Evolutionary conservation across 2,113 vertebrate species (phyloP), one percentile per base, ranked within the genome.

Genomic region (Caranx ignobilis): DNA sequence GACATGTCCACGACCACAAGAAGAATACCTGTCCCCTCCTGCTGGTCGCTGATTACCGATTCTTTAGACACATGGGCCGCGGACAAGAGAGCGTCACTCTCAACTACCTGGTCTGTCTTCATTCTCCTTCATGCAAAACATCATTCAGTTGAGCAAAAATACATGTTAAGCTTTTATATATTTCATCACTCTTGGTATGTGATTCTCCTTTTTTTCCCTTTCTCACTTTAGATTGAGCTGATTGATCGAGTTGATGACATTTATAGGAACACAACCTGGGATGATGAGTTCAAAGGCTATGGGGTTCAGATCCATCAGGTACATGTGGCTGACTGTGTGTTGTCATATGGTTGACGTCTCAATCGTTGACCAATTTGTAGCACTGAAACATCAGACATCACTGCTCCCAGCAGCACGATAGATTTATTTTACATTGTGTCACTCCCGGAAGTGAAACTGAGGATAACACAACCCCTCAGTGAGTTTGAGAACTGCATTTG

Each of bases 241-340:
- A 99, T 99, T 83, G 98, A 99, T 94, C 94, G 98, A 89, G 98
- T 99, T 34, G 98, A 99, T 83, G 98, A 99, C 92, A 99, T 99
- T 86, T 99, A 98, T 84, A 93, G 97, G 74, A 99, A 98, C 86
- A 99, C 98, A 2, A 96, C 97, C 0, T 99, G 98, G 98, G 95
- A 97, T 11, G 95, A 97, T 2, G 95, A 96, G 34, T 98, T 96
- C 88, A 96, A 94, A 93, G 98, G 96, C 67, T 99, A 99, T 2
- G 98, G 98, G 54, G 95, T 99, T 80, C 98, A 99, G 93, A 99
- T 99, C 93, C 95, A 98, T 9, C 97, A 99, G 97, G 98, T 99
- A 93, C 45, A 85, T 81, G 52, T 59, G 7, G 6, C 15, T 64
- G 18, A 5, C 10, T 60, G 56, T 37, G 19, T 72, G 4, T 61